These are phyloP conservation scores for Baryphthengus martii DNA, from an alignment of 2,113 vertebrate genomes.

Conservation along the genomic window DNA sequence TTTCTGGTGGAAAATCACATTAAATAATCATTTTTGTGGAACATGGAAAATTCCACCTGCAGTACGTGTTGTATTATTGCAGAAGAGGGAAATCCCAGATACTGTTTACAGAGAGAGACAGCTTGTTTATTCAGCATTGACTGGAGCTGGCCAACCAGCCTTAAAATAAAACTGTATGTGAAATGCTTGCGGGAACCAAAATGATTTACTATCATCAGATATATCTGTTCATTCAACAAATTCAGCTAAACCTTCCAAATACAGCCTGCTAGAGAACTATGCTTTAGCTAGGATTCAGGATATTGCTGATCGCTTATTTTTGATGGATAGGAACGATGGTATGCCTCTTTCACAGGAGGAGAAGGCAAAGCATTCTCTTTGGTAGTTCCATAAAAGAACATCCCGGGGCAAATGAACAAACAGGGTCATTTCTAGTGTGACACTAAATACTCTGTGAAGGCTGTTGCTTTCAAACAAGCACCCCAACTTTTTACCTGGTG, in stretches of 20 bases:
- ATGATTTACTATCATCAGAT: slow-evolving; percentile 47
- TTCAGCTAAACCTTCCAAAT: slow-evolving; percentile 27
- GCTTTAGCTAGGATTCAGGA: not conserved
- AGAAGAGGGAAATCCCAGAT: not conserved
- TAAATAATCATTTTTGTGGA: not conserved
- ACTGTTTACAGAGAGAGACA: slow-evolving; percentile 31
- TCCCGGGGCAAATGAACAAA: not conserved
- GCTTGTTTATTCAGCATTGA: slow-evolving; percentile 51
- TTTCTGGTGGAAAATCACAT: slow-evolving; percentile 44
- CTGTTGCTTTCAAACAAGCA: not conserved
- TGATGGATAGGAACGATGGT: not conserved
- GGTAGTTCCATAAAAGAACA: not conserved
- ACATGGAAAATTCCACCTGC: slow-evolving; percentile 51
- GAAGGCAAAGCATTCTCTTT: not conserved
- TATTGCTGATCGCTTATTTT: not conserved
- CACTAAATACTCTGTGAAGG: not conserved
- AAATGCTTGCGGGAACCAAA: not conserved
- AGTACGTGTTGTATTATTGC: not conserved
- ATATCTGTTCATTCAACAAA: not conserved
- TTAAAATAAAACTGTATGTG: slow-evolving; percentile 29
- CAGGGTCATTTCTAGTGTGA: not conserved
- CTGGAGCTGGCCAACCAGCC: not conserved
- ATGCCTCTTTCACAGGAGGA: not conserved
- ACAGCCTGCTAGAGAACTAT: not conserved
- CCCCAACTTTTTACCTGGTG: not conserved